Evolutionary conservation across 1,140 invertebrate species (phyloP).

Genomic region (Hycleus phaleratus): DNA sequence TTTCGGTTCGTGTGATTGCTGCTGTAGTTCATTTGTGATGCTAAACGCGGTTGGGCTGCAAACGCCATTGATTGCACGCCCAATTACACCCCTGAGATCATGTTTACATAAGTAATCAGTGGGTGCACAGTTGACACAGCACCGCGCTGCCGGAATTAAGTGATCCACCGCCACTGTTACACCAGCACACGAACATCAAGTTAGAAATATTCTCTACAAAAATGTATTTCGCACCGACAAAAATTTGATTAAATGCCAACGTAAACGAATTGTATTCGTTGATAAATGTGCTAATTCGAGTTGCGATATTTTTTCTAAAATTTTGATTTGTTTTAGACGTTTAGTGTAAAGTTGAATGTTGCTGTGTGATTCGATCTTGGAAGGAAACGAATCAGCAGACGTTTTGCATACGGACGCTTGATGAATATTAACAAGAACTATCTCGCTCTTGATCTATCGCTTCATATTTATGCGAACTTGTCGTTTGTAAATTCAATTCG

Average conservation of each 20-base stretch:
- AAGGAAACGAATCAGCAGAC: conserved; percentile 37
- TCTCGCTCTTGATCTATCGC: neutral
- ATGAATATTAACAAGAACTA: conserved; percentile 37
- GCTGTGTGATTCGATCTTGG: conserved; percentile 31
- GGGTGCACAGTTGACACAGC: conserved; percentile 35
- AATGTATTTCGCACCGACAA: too few relatives aligned
- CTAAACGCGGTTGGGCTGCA: conserved; percentile 27
- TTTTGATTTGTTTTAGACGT: too few relatives aligned
- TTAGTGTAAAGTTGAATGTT: neutral
- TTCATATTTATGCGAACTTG: conserved; percentile 14
- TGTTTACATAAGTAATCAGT: conserved; percentile 42
- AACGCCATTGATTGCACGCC: conserved; percentile 40
- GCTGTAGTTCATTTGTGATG: conserved; percentile 26
- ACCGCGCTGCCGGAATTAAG: conserved; percentile 34
- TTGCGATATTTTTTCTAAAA: too few relatives aligned
- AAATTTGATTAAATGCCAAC: too few relatives aligned
- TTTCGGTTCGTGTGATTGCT: neutral
- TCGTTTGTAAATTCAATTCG: conserved; percentile 14
- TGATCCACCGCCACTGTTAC: conserved; percentile 20
- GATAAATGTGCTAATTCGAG: too few relatives aligned
- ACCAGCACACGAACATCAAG: neutral
- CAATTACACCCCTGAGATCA: conserved; percentile 41
- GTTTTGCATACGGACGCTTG: conserved; percentile 39
- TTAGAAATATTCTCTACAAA: too few relatives aligned
- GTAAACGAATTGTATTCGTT: too few relatives aligned